Base-by-base conservation (phyloP, 1,140 invertebrate species). In the Sinonovacula constricta region DNA sequence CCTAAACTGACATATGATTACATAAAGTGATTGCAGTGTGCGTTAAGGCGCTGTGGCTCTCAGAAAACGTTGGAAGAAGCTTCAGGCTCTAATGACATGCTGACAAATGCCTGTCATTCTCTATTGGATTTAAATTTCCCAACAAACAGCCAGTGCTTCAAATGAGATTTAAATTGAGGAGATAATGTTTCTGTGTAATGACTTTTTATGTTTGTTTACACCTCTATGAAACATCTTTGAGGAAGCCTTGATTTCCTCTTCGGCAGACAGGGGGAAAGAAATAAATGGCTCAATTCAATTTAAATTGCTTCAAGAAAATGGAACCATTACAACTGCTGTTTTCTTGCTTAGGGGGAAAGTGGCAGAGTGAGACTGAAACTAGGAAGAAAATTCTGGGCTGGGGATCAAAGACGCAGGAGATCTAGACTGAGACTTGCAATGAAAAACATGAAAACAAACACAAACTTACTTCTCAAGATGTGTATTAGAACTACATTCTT, bases 121-220 rank as follows among this genome's bases (percentile, higher is more conserved):
- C 45, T n/a, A 53, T 70, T 70, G 56, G 68, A 70, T 70, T 70
- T 70, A 70, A 70, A 59, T 70, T 70, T 70, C 68, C 33, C 39
- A 10, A 45, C 39, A 45, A 45, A 45, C 39, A 45, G 39, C 7
- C 39, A 45, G 7, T 7, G 7, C 39, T 45, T 45, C 39, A 45
- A 45, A 45, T 45, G 39, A 45, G 39, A 45, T 45, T 45, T 45
- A 45, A 45, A 45, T 45, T 45, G 39, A 45, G 39, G 39, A 45
- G 39, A 45, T 45, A 45, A 45, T 45, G 39, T 45, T 45, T 45
- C 39, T 45, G 7, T 45, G 18, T 45, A 45, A 45, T 45, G 39
- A 45, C 39, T 45, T 45, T 45, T 45, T 45, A 45, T 45, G 39
- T 45, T 45, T 45, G 39, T 45, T 45, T 45, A 45, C 39, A 45